Conservation (phyloP, 1,140 invertebrate genomes). For the Uloborus diversus region DNA sequence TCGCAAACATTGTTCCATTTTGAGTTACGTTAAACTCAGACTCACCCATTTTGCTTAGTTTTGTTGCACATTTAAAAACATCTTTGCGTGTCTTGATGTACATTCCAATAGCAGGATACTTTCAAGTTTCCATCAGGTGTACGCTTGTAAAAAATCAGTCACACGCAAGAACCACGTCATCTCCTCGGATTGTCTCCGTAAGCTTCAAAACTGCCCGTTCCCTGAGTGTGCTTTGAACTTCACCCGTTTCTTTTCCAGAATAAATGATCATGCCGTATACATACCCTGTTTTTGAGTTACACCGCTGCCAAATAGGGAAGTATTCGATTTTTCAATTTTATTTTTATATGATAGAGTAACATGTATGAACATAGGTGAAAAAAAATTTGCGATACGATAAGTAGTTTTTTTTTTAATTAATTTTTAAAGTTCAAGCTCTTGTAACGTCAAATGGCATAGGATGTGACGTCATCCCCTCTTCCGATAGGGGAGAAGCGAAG, state of each 20-base stretch:
- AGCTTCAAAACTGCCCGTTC: conserved; percentile 37
- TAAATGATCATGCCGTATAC: conserved; percentile 55
- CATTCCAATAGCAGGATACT: neutral
- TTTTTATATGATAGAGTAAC: too few species aligned
- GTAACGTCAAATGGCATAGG: too few species aligned
- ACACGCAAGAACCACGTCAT: conserved; percentile 2
- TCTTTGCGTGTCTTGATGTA: conserved; percentile 51
- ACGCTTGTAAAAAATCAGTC: conserved; percentile 1
- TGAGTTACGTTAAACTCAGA: conserved; percentile 59
- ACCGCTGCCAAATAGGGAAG: conserved; percentile 42
- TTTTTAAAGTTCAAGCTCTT: too few species aligned
- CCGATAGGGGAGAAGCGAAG: too few species aligned
- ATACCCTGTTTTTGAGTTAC: conserved; percentile 50
- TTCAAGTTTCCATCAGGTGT: neutral
- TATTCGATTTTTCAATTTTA: too few species aligned
- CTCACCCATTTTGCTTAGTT: conserved; percentile 31
- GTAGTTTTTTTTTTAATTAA: too few species aligned
- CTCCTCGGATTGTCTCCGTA: conserved; percentile 9
- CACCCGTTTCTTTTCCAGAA: conserved; percentile 39
- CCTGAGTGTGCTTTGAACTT: conserved; percentile 5
- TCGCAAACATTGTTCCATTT: conserved; percentile 45
- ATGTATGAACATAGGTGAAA: too few species aligned
- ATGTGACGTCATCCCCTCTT: too few species aligned
- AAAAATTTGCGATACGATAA: too few species aligned
- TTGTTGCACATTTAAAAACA: conserved; percentile 44